Evolutionary conservation across 2,113 vertebrate species (phyloP), one percentile per base, ranked within the genome.

Genomic region (Stictonetta naevosa): DNA sequence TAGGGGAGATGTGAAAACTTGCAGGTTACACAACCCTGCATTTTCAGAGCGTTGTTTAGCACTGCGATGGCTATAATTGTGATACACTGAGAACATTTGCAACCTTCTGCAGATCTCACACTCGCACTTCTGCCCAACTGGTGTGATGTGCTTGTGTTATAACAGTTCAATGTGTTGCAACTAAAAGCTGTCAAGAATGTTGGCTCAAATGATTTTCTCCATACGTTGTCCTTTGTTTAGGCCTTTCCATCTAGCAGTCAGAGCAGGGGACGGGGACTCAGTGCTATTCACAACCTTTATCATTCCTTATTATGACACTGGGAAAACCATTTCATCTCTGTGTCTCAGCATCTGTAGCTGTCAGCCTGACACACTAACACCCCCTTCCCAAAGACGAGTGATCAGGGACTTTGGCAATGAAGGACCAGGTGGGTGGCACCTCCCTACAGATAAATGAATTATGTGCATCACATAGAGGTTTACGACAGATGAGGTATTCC

Each of bases 71-170:
- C 88, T 94, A 19, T 92, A 95, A 97, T 89, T 91, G 92, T 58
- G 95, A 94, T 95, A 95, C 40, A 19, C 86, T 82, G 92, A 96
- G 92, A 97, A 94, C 15, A 21, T 92, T 85, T 84, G 83, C 88
- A 96, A 63, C 74, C 83, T 92, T 83, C 93, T 69, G 58, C 86
- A 92, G 80, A 95, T 95, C 95, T 95, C 95, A 59, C 87, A 38
- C 80, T 95, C 92, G 79, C 95, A 92, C 74, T 94, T 93, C 92
- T 93, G 95, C 83, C 93, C 86, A 83, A 96, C 83, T 87, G 95
- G 91, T 84, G 86, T 8, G 91, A 96, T 89, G 83, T 92, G 91
- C 81, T 87, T 2, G 10, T 89, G 91, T 92, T 96, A 66, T 62
- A 95, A 87, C 81, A 79, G 67, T 33, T 91, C 86, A 87, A 26